Evolutionary conservation across 2,113 vertebrate genomes (phyloP).

Genomic region (Ptilorrhoa leucosticta): DNA sequence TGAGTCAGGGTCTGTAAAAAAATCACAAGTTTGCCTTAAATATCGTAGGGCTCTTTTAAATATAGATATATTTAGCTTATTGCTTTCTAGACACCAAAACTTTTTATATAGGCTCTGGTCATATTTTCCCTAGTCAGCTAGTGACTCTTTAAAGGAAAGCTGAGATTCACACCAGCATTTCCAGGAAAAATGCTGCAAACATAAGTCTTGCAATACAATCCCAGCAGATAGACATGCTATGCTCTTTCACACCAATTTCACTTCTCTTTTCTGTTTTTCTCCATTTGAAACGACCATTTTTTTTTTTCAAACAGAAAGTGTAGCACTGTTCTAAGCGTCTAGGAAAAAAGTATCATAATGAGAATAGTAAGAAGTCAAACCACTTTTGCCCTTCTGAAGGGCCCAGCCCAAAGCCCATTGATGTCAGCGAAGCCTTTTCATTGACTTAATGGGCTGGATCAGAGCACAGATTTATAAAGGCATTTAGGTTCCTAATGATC

Average conservation of each 20-base stretch:
- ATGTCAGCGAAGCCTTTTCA: slow-evolving; percentile 45
- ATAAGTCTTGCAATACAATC: neutral
- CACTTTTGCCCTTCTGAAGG: neutral
- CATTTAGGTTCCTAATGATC: slow-evolving; percentile 25
- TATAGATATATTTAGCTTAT: slow-evolving; percentile 6
- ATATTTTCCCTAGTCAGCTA: slow-evolving; percentile 30
- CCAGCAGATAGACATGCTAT: neutral
- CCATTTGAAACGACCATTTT: neutral
- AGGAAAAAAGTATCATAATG: neutral
- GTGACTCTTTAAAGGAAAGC: neutral
- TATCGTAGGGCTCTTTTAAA: neutral
- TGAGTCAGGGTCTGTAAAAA: slow-evolving; percentile 34
- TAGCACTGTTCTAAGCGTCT: neutral
- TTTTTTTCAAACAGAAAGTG: neutral
- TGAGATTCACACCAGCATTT: neutral
- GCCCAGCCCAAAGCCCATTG: slow-evolving; percentile 30
- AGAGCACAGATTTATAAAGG: slow-evolving; percentile 11
- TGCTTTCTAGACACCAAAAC: slow-evolving; percentile 7
- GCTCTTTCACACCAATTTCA: neutral
- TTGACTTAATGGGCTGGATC: slow-evolving; percentile 40
- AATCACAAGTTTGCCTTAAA: slow-evolving; percentile 12
- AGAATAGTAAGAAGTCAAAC: neutral
- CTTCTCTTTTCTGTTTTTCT: neutral
- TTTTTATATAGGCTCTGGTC: slow-evolving; percentile 6
- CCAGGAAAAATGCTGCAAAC: neutral